Evolutionary conservation across 2,888 invertebrate species (phyloP).

Genomic region (Drosophila limbata): DNA sequence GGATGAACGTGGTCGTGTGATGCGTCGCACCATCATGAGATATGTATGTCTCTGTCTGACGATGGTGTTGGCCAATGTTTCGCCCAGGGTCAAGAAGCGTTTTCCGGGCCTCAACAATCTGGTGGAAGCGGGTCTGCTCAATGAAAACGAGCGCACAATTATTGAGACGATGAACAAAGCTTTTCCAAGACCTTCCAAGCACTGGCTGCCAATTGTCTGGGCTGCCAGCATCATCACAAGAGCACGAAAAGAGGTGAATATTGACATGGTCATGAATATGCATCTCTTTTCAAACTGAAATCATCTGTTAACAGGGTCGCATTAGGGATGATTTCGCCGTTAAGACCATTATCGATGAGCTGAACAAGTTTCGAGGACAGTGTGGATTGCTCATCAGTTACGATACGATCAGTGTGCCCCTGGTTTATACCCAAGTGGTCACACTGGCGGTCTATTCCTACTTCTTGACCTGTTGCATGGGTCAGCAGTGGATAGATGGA

Average conservation of each 20-base stretch:
- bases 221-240: slow-evolving; percentile 95
- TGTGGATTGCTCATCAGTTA: slow-evolving; percentile 91
- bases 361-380: slow-evolving; percentile 93
- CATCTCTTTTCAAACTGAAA: not conserved
- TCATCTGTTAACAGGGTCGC: slow-evolving; percentile 87
- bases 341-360: slow-evolving; percentile 94
- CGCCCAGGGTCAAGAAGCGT: slow-evolving; percentile 94
- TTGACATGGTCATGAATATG: not conserved
- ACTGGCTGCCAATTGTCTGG: slow-evolving; percentile 97
- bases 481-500: slow-evolving; percentile 93
- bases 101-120: slow-evolving; percentile 94
- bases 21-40: slow-evolving; percentile 93
- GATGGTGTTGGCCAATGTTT: slow-evolving; percentile 94
- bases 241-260: slow-evolving; percentile 90
- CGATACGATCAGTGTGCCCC: slow-evolving; percentile 91
- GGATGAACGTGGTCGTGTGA: slow-evolving; percentile 93
- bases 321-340: slow-evolving; percentile 96
- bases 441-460: slow-evolving; percentile 95
- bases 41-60: slow-evolving; percentile 95
- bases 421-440: slow-evolving; percentile 95
- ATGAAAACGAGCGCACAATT: slow-evolving; percentile 92
- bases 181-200: slow-evolving; percentile 94
- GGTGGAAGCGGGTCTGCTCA: slow-evolving; percentile 93
- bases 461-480: slow-evolving; percentile 94
- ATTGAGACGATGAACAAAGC: slow-evolving; percentile 92